Conservation (phyloP, 2,113 vertebrate genomes). For the Ornithorhynchus anatinus region DNA sequence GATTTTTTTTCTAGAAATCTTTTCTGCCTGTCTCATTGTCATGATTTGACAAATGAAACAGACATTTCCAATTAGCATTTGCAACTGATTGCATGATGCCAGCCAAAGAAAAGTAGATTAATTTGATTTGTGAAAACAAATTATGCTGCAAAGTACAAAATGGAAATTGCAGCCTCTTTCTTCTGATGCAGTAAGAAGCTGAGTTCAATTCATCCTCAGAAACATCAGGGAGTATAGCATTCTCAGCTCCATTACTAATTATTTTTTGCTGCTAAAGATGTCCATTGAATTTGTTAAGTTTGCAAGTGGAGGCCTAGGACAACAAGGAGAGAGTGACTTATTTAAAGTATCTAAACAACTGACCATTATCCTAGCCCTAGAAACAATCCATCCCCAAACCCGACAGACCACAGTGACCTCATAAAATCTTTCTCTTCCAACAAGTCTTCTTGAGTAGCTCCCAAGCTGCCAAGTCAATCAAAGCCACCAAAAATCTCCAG, state of each 20-base stretch:
- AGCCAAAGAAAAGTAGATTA: slow-evolving; percentile 5
- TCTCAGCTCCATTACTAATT: slow-evolving; percentile 27
- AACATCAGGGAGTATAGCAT: background rate
- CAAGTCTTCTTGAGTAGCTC: too few species aligned
- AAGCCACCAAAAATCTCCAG: too few species aligned
- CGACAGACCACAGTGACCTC: too few species aligned
- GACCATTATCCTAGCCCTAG: background rate
- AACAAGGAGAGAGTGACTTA: background rate
- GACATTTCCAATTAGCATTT: slow-evolving; percentile 30
- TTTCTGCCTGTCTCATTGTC: background rate
- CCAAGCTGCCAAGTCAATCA: too few species aligned
- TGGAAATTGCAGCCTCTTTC: slow-evolving; percentile 23
- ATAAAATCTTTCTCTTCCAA: too few species aligned
- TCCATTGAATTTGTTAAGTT: background rate
- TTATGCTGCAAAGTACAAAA: background rate
- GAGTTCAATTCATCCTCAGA: slow-evolving; percentile 24
- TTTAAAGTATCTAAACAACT: background rate
- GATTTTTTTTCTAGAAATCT: background rate
- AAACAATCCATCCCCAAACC: too few species aligned
- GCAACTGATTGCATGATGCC: background rate
- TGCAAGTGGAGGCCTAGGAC: background rate
- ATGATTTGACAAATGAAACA: background rate
- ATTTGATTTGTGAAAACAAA: slow-evolving; percentile 33
- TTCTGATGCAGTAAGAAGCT: slow-evolving; percentile 10
- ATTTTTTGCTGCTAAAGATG: slow-evolving; percentile 1